These are phyloP conservation scores for Agriopis leucophaearia DNA, from an alignment of 2,888 invertebrate species.

Conservation along the genomic window DNA sequence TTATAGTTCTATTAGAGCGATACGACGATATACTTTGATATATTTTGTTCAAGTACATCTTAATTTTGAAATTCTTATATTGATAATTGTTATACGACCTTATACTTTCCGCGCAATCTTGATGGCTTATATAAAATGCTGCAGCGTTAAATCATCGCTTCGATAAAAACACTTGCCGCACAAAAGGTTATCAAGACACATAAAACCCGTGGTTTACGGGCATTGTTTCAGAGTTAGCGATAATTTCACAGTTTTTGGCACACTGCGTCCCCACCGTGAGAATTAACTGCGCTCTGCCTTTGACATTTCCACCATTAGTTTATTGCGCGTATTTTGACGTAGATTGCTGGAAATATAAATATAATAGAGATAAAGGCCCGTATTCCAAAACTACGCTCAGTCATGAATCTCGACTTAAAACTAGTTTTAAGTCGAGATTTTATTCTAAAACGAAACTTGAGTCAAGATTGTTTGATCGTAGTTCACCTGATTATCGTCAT, in stretches of 20 bases:
- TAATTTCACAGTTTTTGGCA: constrained; percentile 67
- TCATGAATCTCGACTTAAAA: too few relatives aligned
- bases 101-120: background rate
- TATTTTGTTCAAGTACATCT: background rate
- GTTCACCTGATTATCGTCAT: too few relatives aligned
- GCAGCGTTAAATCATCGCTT: constrained; percentile 7
- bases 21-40: too few relatives aligned
- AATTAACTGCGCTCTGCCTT: constrained; percentile 63
- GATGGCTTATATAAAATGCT: background rate
- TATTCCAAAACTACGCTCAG: too few relatives aligned
- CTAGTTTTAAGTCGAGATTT: too few relatives aligned
- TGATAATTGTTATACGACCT: background rate
- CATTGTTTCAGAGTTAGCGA: constrained; percentile 38
- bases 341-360: constrained; percentile 11
- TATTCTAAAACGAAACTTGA: too few relatives aligned
- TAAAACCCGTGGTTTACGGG: constrained; percentile 23
- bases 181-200: constrained; percentile 27
- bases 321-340: constrained; percentile 38
- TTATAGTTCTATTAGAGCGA: too few relatives aligned
- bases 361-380: too few relatives aligned
- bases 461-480: too few relatives aligned
- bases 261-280: constrained; percentile 41
- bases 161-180: constrained; percentile 19
- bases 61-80: too few relatives aligned
- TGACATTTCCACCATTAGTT: constrained; percentile 58